phyloP scores from a whole-genome alignment of 2,797 vertebrate genomes.

The Gallirallus australis region DNA sequence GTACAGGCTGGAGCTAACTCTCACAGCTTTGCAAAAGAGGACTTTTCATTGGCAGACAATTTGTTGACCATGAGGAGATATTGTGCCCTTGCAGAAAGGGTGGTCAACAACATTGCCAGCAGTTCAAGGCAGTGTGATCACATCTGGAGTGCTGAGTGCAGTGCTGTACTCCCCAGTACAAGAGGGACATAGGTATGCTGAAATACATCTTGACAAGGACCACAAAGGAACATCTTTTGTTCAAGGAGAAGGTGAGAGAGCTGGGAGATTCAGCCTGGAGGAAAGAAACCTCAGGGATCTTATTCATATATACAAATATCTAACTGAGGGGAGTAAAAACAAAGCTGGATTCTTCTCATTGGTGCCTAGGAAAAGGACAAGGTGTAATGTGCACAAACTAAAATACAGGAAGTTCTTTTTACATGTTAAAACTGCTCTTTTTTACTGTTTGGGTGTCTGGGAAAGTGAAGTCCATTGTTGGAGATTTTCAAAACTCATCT shows the following conservation, averaged over 20 bases:
- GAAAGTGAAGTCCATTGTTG: background rate
- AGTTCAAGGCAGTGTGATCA: background rate
- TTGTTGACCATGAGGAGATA: background rate
- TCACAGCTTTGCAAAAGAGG: background rate
- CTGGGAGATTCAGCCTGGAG: background rate
- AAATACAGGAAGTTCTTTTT: background rate
- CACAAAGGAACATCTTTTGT: background rate
- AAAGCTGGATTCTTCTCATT: background rate
- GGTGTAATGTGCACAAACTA: background rate
- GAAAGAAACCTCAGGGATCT: background rate
- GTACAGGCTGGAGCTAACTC: background rate
- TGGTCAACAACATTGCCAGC: background rate
- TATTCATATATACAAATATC: background rate
- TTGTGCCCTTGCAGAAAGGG: background rate
- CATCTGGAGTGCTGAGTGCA: background rate
- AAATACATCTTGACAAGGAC: background rate
- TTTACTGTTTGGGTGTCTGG: background rate
- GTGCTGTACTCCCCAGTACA: background rate
- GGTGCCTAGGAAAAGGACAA: background rate
- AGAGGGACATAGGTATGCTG: background rate
- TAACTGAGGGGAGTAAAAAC: background rate
- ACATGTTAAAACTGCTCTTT: background rate
- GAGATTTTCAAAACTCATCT: background rate
- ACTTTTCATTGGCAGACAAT: background rate
- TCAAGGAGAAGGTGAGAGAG: background rate